phyloP scores from a whole-genome alignment of 2,888 invertebrate genomes.

The Megastigmus dorsalis region DNA sequence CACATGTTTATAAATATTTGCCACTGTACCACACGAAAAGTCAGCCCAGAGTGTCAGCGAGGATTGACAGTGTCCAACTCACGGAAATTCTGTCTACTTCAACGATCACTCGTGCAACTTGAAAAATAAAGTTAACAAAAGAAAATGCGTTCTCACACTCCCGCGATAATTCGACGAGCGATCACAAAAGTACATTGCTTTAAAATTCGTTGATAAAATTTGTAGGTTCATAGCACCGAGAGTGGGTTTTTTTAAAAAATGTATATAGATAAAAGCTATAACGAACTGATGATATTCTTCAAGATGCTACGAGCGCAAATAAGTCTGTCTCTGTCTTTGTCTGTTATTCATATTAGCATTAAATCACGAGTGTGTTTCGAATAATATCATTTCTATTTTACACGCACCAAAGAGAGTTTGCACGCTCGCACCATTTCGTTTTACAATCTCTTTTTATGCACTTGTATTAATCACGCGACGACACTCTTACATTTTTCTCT shows the following conservation, averaged over 20 bases:
- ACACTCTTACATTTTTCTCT: slow-evolving; percentile 53
- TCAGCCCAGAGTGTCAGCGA: slow-evolving; percentile 54
- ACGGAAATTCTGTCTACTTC: slow-evolving; percentile 35
- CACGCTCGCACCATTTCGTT: slow-evolving; percentile 56
- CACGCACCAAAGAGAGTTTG: slow-evolving; percentile 53
- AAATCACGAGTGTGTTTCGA: slow-evolving; percentile 49
- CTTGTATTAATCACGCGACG: slow-evolving; percentile 54
- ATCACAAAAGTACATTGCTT: too few relatives aligned
- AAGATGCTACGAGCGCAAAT: slow-evolving; percentile 52
- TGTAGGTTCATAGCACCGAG: too few relatives aligned
- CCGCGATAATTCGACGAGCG: too few relatives aligned
- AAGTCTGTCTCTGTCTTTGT: slow-evolving; percentile 59
- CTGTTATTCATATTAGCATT: slow-evolving; percentile 54
- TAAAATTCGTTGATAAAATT: too few relatives aligned
- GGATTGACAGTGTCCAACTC: slow-evolving; percentile 47
- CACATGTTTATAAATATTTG: slow-evolving; percentile 10
- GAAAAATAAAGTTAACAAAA: slow-evolving; percentile 51
- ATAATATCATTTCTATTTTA: slow-evolving; percentile 45
- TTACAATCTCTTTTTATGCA: slow-evolving; percentile 38
- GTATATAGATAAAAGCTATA: too few relatives aligned
- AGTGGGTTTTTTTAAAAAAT: too few relatives aligned
- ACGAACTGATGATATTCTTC: slow-evolving; percentile 49
- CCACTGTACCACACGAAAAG: slow-evolving; percentile 35
- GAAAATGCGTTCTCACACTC: too few relatives aligned
- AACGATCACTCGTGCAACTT: slow-evolving; percentile 50